Evolutionary conservation across 2,113 vertebrate species (phyloP).

Genomic region (Chamaetylas fuelleborni): DNA sequence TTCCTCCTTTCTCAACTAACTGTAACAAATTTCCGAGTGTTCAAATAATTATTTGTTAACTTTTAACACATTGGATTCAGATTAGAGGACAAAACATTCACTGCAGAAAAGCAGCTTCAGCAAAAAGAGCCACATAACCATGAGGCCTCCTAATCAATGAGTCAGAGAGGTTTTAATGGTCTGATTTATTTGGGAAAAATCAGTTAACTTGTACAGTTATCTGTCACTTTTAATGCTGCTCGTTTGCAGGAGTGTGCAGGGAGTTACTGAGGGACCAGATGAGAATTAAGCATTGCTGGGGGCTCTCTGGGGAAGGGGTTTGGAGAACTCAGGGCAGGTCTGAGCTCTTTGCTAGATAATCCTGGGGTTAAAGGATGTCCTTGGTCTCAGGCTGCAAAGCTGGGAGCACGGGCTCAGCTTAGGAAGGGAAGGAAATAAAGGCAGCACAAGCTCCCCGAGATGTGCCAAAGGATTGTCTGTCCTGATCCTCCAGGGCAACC

Average conservation of each 20-base stretch:
- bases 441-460: neutral
- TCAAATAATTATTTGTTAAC: constrained; percentile 10
- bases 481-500: neutral
- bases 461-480: neutral
- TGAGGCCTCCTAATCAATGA: neutral
- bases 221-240: neutral
- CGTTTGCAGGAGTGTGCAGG: neutral
- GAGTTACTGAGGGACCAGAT: neutral
- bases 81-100: neutral
- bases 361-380: neutral
- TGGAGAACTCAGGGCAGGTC: neutral
- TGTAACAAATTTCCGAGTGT: neutral
- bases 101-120: neutral
- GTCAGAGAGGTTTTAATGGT: neutral
- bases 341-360: neutral
- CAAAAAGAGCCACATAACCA: constrained; percentile 20
- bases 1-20: neutral
- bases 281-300: neutral
- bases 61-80: neutral
- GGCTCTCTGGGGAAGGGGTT: neutral
- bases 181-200: neutral
- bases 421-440: neutral
- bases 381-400: neutral
- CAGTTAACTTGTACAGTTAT: neutral
- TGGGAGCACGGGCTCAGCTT: neutral